Base-by-base conservation (phyloP, 2,888 invertebrate species). In the Cephus pulcher region DNA sequence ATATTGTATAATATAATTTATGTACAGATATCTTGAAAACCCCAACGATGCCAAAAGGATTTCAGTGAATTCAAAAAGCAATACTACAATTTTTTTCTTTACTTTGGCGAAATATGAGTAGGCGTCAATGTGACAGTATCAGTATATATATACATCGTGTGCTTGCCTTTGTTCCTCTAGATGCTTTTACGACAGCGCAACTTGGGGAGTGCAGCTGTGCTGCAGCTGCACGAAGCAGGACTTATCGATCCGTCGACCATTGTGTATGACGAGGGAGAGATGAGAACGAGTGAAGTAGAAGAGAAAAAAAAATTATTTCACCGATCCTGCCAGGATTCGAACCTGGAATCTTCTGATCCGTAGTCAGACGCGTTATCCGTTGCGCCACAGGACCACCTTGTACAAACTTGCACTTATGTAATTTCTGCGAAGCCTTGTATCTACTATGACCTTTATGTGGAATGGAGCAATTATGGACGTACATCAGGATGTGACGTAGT, bases 291-390 rank as follows among this genome's bases (percentile, higher is more conserved):
- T 32, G 75, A 75, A 69, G 74, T 68, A 68, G 70, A 71, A 77
- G 74, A 78, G 74, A 80, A 78, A 75, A 74, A 32, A 32, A 82
- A 79, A 82, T 74, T 78, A 56, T 23, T 56, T 68, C n/a, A 15
- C 40, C 89, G 89, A 89, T 88, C 88, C 89, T 89, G 88, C 88
- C 87, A 87, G 88, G 88, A 87, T 87, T 86, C 87, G 87, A 87
- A 87, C 87, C 88, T 86, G 87, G 88, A 88, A 87, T 87, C 85
- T 88, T 87, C 87, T 88, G 87, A 88, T 88, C 86, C 87, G 88
- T 88, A 88, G 87, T 87, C 88, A 86, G 86, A 88, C 87, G 86
- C 87, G 87, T 88, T 87, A 86, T 87, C 86, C 88, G 84, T 86
- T 86, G 87, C 86, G 88, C 87, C 87, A 86, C 87, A 88, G 88